Evolutionary conservation across 2,888 invertebrate species (phyloP).

Genomic region (Drymonia ruficornis): DNA sequence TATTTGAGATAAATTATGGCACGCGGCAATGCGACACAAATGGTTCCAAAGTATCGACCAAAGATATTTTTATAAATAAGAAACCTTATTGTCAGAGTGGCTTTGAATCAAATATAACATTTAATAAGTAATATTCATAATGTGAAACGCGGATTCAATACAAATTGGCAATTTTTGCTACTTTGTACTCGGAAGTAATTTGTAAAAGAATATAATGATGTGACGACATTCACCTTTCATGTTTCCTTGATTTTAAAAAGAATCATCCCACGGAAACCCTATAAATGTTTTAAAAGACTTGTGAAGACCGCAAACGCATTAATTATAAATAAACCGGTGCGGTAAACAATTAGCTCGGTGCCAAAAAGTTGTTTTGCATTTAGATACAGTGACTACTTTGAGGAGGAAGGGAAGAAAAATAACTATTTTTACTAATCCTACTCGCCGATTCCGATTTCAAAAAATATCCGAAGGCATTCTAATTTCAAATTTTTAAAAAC

Average conservation of each 20-base stretch:
- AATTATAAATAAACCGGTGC: not conserved
- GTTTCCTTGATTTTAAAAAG: not conserved
- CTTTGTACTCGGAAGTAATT: not conserved
- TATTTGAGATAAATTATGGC: too few species aligned
- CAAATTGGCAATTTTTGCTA: not conserved
- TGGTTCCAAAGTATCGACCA: too few species aligned
- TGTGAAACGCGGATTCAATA: not conserved
- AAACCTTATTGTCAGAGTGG: too few species aligned
- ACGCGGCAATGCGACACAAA: too few species aligned
- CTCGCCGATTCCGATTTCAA: not conserved
- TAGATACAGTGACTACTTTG: not conserved
- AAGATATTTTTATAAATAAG: too few species aligned
- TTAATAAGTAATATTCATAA: too few species aligned
- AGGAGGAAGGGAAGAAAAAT: not conserved
- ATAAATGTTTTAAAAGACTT: not conserved
- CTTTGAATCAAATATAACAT: too few species aligned
- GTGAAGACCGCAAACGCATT: not conserved
- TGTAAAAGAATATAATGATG: not conserved
- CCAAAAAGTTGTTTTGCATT: slow-evolving; percentile 1
- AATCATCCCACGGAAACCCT: slow-evolving; percentile 2
- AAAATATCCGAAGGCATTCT: too few species aligned
- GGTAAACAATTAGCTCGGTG: not conserved
- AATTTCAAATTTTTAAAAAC: too few species aligned
- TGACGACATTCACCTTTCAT: not conserved
- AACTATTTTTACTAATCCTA: not conserved